Conservation (phyloP, 1,140 invertebrate species). For the Aporrectodea caliginosa region DNA sequence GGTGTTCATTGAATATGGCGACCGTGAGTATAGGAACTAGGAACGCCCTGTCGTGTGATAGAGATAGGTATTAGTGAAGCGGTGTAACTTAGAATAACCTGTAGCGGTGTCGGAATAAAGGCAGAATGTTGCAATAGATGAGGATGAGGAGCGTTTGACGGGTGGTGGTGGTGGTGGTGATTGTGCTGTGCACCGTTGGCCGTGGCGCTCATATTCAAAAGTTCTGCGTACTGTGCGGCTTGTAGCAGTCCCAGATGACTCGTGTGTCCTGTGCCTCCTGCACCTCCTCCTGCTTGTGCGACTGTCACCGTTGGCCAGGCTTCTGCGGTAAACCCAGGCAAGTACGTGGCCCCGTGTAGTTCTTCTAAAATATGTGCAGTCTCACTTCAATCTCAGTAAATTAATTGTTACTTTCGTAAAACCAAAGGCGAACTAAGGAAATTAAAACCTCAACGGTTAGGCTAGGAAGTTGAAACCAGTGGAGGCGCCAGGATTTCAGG, state of each 20-base stretch:
- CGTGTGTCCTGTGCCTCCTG: not conserved
- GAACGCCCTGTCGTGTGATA: too few relatives aligned
- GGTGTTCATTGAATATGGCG: too few relatives aligned
- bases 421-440: too few relatives aligned
- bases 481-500: too few relatives aligned
- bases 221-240: not conserved
- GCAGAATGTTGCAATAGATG: not conserved
- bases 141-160: not conserved
- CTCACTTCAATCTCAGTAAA: too few relatives aligned
- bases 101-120: not conserved
- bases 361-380: too few relatives aligned
- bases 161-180: not conserved
- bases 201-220: not conserved
- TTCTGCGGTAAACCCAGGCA: not conserved
- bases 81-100: not conserved
- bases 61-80: too few relatives aligned
- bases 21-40: too few relatives aligned
- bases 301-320: too few relatives aligned
- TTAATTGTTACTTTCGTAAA: too few relatives aligned
- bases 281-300: not conserved
- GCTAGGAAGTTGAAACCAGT: too few relatives aligned
- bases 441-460: too few relatives aligned
- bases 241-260: not conserved
- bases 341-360: not conserved
- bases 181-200: not conserved